Evolutionary conservation across 2,797 vertebrate species (phyloP).

Genomic region (Mallotus villosus): DNA sequence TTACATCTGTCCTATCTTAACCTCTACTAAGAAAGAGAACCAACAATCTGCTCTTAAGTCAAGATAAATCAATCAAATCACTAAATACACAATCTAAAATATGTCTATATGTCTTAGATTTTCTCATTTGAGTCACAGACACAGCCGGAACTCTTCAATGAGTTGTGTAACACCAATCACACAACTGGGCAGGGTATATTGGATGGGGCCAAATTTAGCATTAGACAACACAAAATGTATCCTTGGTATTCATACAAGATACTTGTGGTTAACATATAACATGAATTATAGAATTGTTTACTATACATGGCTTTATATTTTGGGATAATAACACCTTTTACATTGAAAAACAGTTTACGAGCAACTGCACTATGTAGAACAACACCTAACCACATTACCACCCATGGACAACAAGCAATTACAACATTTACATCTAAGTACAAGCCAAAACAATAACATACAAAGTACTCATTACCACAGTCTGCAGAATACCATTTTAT

Average conservation of each 20-base stretch:
- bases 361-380: constrained; percentile 36
- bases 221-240: too few relatives aligned
- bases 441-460: constrained; percentile 47
- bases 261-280: constrained; percentile 2
- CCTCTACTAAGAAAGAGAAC: constrained; percentile 32
- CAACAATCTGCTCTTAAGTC: constrained; percentile 28
- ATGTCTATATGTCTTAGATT: background rate
- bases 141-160: too few relatives aligned
- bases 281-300: background rate
- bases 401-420: constrained; percentile 55
- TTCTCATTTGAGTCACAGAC: background rate
- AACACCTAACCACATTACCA: constrained; percentile 60
- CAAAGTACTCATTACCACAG: constrained; percentile 39
- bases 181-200: too few relatives aligned
- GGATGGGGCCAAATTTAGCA: too few relatives aligned
- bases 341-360: constrained; percentile 23
- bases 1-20: background rate
- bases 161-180: too few relatives aligned
- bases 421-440: constrained; percentile 34
- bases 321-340: constrained; percentile 17
- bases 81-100: background rate
- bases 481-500: constrained; percentile 11
- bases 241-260: constrained; percentile 1
- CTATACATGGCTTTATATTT: constrained; percentile 1
- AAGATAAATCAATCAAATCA: constrained; percentile 32